Base-by-base conservation (phyloP, 1,140 invertebrate genomes). In the Zaprionus africanus region DNA sequence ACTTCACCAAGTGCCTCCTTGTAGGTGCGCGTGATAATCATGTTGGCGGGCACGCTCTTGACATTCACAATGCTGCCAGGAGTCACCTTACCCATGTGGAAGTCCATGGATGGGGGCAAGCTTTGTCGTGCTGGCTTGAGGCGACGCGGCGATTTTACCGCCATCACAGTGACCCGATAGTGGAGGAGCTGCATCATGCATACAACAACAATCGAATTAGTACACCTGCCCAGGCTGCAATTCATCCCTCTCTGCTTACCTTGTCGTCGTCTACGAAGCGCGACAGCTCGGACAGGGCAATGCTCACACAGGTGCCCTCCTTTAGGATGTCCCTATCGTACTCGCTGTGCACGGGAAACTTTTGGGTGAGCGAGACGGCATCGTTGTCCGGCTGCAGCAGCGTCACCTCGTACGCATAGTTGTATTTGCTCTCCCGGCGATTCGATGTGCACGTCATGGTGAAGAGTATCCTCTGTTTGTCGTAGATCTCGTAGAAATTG, bases 391-490 rank as follows among this genome's bases (percentile, higher is more conserved):
- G 78, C 38, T 88, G 85, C 7, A 81, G 51, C 19, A 92, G 59
- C 3, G 92, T 92, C 34, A 92, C 90, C 59, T 92, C 91, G 38
- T 84, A 92, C 53, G 91, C 92, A 54, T 80, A 92, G 28, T 92
- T 91, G 28, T 90, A 85, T 38, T 92, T 92, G 54, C 78, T 84
- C 34, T 91, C 91, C 2, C 82, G 68, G 13, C 81, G 76, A 43
- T 90, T 92, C 17, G 92, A 92, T 12, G 92, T 92, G 53, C 85
- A 91, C 19, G 91, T 92, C 91, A 92, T 92, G 66, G 92, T 92
- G 51, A 91, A 92, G 1, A 92, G 79, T 15, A 92, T 76, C 19
- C 86, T 81, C 56, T 87, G 77, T 59, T 81, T 82, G 53, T 92
- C 91, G 19, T 83, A 76, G 17, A 92, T 85, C 75, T 92, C 92